A percentile compares a stretch with the other conserved stretches of the same genome.
Evolutionary conservation across 2,113 vertebrate species (phyloP).

Genomic region (Sus scrofa): DNA sequence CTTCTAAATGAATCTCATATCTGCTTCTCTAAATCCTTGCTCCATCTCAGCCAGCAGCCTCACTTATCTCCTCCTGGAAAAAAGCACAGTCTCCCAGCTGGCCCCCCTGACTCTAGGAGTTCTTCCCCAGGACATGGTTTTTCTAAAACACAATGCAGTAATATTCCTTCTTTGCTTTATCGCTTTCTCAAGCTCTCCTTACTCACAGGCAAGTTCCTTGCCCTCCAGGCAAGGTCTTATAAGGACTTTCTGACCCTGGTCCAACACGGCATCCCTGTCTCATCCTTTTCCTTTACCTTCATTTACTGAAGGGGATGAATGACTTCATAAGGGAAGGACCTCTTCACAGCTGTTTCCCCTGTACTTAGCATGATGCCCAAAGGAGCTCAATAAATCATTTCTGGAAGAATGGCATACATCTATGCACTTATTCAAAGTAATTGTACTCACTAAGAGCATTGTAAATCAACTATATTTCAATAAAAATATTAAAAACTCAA

Average conservation of each 20-base stretch:
- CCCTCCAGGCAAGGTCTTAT: too few relatives aligned
- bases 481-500: neutral
- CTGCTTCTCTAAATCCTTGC: neutral
- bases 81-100: neutral
- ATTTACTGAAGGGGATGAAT: neutral
- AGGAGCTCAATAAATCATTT: neutral
- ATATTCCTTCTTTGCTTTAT: neutral
- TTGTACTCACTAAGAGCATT: neutral
- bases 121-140: neutral
- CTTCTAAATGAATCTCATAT: neutral
- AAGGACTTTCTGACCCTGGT: neutral
- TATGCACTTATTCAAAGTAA: neutral
- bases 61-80: neutral
- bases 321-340: neutral
- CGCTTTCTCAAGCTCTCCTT: neutral
- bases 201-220: neutral
- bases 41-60: neutral
- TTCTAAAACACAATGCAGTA: neutral
- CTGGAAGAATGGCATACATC: neutral
- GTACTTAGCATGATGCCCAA: neutral
- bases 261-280: rapidly evolving
- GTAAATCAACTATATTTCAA: neutral
- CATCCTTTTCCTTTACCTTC: neutral
- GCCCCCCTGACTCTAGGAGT: neutral
- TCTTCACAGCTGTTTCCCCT: neutral